Conservation (phyloP, 2,888 invertebrate species). For the Drosophila falleni region DNA sequence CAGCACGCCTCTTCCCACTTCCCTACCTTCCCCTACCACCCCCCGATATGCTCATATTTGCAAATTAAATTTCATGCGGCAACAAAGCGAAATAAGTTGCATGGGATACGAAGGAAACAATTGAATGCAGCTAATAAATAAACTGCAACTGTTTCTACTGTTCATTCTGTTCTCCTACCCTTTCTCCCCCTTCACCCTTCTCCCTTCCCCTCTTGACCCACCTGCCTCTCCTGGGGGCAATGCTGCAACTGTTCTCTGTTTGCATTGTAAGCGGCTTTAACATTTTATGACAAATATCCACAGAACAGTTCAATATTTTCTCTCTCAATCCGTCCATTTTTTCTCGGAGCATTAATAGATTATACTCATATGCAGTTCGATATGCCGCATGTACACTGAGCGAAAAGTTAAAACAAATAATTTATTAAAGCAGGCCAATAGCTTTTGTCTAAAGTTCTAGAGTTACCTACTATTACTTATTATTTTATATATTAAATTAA, state of each 20-base stretch:
- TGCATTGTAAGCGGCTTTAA: constrained; percentile 53
- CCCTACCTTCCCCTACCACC: not conserved
- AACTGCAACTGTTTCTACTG: constrained; percentile 24
- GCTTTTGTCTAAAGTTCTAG: not conserved
- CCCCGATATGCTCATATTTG: constrained; percentile 47
- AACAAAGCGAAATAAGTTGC: constrained; percentile 54
- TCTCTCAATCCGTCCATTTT: not conserved
- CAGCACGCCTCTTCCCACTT: not conserved
- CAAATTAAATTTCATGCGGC: constrained; percentile 61
- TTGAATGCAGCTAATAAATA: constrained; percentile 41
- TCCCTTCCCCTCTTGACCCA: not conserved
- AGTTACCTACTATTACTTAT: too few species aligned
- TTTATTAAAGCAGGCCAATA: not conserved
- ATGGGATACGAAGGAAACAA: constrained; percentile 37
- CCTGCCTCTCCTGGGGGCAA: not conserved
- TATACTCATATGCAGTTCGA: not conserved
- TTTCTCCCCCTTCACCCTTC: not conserved
- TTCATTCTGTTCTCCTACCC: not conserved
- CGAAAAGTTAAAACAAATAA: constrained; percentile 6
- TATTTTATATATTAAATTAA: too few species aligned
- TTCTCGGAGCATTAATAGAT: constrained; percentile 4
- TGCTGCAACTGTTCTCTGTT: constrained; percentile 19
- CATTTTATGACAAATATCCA: constrained; percentile 40
- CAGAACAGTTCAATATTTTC: constrained; percentile 6
- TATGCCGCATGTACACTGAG: not conserved